phyloP scores from a whole-genome alignment of 2,888 invertebrate species.

The Agrochola macilenta region DNA sequence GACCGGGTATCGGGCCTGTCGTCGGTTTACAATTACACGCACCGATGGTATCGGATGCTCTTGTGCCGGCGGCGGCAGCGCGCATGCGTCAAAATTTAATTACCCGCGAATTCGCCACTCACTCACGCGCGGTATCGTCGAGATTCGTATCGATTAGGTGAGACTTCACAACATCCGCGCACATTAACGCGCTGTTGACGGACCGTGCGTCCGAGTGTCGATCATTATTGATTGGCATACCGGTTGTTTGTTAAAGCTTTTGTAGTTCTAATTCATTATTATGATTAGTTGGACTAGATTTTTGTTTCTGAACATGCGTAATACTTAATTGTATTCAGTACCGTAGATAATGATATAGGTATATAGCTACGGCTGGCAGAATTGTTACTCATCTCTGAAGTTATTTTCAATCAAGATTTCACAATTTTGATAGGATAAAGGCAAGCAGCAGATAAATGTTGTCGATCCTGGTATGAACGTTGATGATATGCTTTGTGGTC shows the following conservation, averaged over 20 bases:
- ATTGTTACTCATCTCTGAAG: conserved; percentile 12
- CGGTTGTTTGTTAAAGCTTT: conserved; percentile 50
- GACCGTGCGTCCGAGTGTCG: conserved; percentile 37
- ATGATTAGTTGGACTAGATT: conserved; percentile 22
- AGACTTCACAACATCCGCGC: conserved; percentile 56
- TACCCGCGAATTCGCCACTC: conserved; percentile 82
- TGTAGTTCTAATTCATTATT: conserved; percentile 37
- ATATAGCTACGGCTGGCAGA: not conserved
- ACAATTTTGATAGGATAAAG: conserved; percentile 1
- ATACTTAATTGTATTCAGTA: conserved; percentile 2
- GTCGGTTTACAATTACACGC: conserved; percentile 79
- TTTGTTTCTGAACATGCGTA: conserved; percentile 4
- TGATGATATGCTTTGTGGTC: conserved; percentile 18
- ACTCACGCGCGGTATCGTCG: conserved; percentile 70
- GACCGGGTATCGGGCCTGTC: conserved; percentile 70
- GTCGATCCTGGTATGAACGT: conserved; percentile 16
- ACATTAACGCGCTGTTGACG: conserved; percentile 55
- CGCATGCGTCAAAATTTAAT: conserved; percentile 83
- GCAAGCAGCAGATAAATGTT: conserved; percentile 2
- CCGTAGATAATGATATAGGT: not conserved
- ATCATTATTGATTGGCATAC: conserved; percentile 49
- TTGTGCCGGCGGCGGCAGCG: conserved; percentile 71
- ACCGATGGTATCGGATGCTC: conserved; percentile 78
- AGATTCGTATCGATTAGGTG: conserved; percentile 63
- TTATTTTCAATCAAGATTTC: conserved; percentile 8